Base-by-base conservation (phyloP, 2,888 invertebrate genomes). In the Zelleria hepariella region DNA sequence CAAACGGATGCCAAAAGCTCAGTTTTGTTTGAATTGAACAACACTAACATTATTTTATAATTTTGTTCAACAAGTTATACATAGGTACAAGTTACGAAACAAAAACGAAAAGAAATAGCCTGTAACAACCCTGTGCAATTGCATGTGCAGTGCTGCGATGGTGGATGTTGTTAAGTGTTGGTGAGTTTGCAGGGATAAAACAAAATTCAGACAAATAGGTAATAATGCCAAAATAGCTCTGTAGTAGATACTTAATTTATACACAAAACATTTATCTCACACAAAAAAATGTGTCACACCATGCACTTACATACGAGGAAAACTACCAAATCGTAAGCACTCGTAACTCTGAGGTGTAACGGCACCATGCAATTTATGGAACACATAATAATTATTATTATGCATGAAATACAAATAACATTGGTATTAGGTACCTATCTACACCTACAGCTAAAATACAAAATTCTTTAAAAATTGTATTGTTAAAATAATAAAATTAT, bases 121-220 rank as follows among this genome's bases (percentile, higher is more conserved):
- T n/a, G n/a, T n/a, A n/a, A n/a, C n/a, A n/a, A n/a, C n/a, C n/a
- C n/a, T n/a, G n/a, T n/a, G n/a, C n/a, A n/a, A n/a, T n/a, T n/a
- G n/a, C n/a, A n/a, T 64, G 68, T 70, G 69, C 68, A 67, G 67
- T 68, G 70, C 69, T 67, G 15, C 32, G 68, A 68, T 59, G 58
- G 78, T 77, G 77, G 77, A 15, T 42, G 32, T 42, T 42, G 73
- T 72, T 70, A 71, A 68, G 76, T 79, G 77, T 74, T 77, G 80
- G 74, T 79, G 78, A 77, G 64, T 75, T 65, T 66, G 71, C 78
- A 80, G 82, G 82, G 76, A 77, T 78, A 71, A 75, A 73, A 78
- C 73, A 68, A 77, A 88, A 87, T 86, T 82, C 86, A 86, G 86
- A 83, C 86, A 86, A 86, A 82, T 79, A 86, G 83, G 84, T 86